A percentile compares a stretch with the other conserved stretches of the same genome.
These are phyloP conservation scores for Anastatus disparis DNA, from an alignment of 1,140 invertebrate species.

Conservation along the genomic window DNA sequence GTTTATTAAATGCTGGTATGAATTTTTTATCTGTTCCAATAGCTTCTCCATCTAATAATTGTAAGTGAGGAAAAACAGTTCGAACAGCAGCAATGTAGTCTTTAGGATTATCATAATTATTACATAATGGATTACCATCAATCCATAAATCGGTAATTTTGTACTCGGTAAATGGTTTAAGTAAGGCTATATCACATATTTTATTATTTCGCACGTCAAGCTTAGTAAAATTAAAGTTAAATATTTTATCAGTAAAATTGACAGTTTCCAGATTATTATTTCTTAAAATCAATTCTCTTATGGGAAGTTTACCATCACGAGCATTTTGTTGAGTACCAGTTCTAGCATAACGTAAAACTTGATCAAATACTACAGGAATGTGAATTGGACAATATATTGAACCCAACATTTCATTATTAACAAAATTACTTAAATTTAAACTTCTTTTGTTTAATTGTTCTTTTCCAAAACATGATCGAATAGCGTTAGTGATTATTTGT, in stretches of 20 bases:
- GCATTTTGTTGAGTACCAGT: slow-evolving; percentile 24
- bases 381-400: slow-evolving; percentile 60
- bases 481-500: slow-evolving; percentile 48
- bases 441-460: slow-evolving; percentile 46
- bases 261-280: slow-evolving; percentile 55
- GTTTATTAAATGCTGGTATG: slow-evolving; percentile 49
- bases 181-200: slow-evolving; percentile 52
- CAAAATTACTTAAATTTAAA: slow-evolving; percentile 59
- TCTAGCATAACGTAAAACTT: slow-evolving; percentile 52
- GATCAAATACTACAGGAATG: slow-evolving; percentile 52
- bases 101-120: slow-evolving; percentile 48
- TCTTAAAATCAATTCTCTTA: slow-evolving; percentile 56
- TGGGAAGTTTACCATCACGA: slow-evolving; percentile 51
- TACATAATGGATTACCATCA: slow-evolving; percentile 63
- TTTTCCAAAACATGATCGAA: slow-evolving; percentile 51
- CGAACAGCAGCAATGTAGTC: slow-evolving; percentile 58
- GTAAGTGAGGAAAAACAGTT: slow-evolving; percentile 56
- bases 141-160: slow-evolving; percentile 61
- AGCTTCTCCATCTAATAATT: slow-evolving; percentile 58
- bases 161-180: slow-evolving; percentile 60
- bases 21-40: slow-evolving; percentile 56
- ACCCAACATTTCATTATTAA: slow-evolving; percentile 53
- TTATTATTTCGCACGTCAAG: slow-evolving; percentile 59
- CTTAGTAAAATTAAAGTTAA: slow-evolving; percentile 51
- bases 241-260: slow-evolving; percentile 56